A percentile compares a stretch with the other conserved stretches of the same genome.
These are phyloP conservation scores for Dipodomys stephensi DNA, from an alignment of 2,113 vertebrate genomes.

Conservation along the genomic window DNA sequence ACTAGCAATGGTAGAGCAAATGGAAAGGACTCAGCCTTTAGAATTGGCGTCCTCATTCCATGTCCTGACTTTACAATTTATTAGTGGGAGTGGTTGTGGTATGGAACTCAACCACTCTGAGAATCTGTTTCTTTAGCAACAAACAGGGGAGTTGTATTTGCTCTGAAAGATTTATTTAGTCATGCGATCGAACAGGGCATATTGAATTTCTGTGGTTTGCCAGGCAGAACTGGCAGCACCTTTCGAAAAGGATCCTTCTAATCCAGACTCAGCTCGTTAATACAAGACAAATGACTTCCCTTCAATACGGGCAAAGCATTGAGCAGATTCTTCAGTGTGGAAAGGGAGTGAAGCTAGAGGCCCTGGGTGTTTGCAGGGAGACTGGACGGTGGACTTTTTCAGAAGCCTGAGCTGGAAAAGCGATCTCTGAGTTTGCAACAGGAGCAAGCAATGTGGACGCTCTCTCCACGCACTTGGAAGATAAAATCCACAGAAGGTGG, in stretches of 20 bases:
- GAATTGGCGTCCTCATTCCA: background rate
- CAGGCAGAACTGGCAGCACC: background rate
- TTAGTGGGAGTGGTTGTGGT: background rate
- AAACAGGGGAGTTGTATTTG: background rate
- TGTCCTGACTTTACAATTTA: background rate
- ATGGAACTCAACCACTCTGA: background rate
- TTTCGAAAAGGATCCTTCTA: conserved; percentile 41
- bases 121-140: background rate
- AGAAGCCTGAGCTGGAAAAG: background rate
- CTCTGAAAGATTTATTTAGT: background rate
- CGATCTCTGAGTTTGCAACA: background rate
- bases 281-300: background rate
- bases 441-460: background rate
- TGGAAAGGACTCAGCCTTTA: background rate
- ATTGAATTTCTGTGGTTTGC: conserved; percentile 17
- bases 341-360: background rate
- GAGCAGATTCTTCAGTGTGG: background rate
- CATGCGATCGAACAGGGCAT: background rate
- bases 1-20: background rate
- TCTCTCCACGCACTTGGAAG: background rate
- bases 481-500: background rate
- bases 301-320: conserved; percentile 13
- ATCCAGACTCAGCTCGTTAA: background rate
- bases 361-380: background rate
- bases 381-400: background rate